Conservation (phyloP, 2,113 vertebrate genomes). For the Tragelaphus buxtoni region DNA sequence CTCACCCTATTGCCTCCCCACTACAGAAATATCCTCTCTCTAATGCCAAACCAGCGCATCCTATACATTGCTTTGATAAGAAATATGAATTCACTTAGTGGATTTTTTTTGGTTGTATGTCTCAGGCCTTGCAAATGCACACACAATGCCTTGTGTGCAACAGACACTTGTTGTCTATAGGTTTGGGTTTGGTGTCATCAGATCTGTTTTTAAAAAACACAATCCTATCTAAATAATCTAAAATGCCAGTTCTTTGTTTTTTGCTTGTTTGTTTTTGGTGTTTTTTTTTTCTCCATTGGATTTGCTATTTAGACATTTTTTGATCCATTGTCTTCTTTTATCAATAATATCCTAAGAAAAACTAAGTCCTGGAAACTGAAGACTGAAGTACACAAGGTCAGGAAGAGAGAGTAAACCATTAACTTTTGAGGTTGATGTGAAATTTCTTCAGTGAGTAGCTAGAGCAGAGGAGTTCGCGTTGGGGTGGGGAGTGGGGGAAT, state of each 20-base stretch:
- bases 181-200: neutral
- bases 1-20: neutral
- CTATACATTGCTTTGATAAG: neutral
- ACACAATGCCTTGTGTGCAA: neutral
- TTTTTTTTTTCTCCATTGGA: neutral
- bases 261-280: neutral
- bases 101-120: neutral
- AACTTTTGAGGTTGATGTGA: neutral
- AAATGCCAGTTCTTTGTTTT: neutral
- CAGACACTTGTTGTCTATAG: neutral
- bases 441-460: neutral
- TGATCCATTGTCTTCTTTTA: neutral
- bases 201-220: neutral
- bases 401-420: neutral
- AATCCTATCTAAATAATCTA: neutral
- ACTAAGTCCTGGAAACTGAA: neutral
- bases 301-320: neutral
- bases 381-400: neutral
- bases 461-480: neutral
- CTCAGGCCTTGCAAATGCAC: neutral
- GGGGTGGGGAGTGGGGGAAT: neutral
- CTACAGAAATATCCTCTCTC: neutral
- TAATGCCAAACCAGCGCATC: neutral
- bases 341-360: neutral
- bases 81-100: neutral